Evolutionary conservation across 1,140 invertebrate genomes (phyloP).

Genomic region (Eulimnadia texana): DNA sequence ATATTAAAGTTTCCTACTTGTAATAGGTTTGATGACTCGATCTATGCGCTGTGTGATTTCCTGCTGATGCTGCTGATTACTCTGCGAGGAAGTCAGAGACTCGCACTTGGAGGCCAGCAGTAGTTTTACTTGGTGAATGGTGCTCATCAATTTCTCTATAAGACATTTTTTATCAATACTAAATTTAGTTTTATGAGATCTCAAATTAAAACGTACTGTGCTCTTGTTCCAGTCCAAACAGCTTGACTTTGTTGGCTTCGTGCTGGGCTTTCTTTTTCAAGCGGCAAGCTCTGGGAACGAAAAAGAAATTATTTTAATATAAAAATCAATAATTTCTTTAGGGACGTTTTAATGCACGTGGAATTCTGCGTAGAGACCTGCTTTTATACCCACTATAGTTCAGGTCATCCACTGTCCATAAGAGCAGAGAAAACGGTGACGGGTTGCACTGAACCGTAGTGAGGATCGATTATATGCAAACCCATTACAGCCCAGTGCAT

Average conservation of each 20-base stretch:
- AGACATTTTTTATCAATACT: slow-evolving; percentile 16
- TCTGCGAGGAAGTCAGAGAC: slow-evolving; percentile 20
- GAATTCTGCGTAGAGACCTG: not conserved
- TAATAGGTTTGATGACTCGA: slow-evolving; percentile 43
- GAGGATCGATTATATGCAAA: no score
- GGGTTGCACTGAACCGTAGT: no score
- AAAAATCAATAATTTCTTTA: slow-evolving; percentile 10
- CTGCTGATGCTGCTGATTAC: slow-evolving; percentile 33
- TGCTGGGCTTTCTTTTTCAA: slow-evolving; percentile 90
- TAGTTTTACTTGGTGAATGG: slow-evolving; percentile 49
- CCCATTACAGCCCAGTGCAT: no score
- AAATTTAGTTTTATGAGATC: slow-evolving; percentile 4
- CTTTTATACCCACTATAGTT: no score
- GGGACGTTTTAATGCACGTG: not conserved
- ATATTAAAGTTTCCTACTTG: slow-evolving; percentile 37
- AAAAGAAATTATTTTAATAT: slow-evolving; percentile 2
- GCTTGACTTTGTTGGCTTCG: slow-evolving; percentile 87
- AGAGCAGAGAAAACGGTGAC: no score
- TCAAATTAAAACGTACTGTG: slow-evolving; percentile 75
- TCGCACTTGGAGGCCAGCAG: slow-evolving; percentile 41
- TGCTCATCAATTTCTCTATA: slow-evolving; percentile 47
- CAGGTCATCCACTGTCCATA: no score
- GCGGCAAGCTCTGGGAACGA: slow-evolving; percentile 58
- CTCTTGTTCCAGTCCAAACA: slow-evolving; percentile 82
- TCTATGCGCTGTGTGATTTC: slow-evolving; percentile 48